Evolutionary conservation across 2,888 invertebrate genomes (phyloP), one percentile per base, ranked within the genome.

Genomic region (Ormyrus rosae): DNA sequence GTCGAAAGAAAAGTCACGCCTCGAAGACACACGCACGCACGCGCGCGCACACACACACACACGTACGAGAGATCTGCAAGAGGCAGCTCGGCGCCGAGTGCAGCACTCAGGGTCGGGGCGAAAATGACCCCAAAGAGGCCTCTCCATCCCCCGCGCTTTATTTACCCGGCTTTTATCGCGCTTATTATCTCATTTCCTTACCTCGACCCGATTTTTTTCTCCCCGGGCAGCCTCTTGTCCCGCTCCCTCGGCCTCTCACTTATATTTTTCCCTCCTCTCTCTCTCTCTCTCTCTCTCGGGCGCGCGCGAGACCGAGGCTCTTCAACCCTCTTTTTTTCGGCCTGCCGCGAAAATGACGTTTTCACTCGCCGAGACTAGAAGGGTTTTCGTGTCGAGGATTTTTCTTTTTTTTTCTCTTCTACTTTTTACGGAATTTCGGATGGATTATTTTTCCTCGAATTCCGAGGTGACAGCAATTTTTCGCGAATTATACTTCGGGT

Each of bases 171-270:
- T 74, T 81, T 78, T 78, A 81, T 81, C 78, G 65, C 75, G 61
- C 78, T 81, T 78, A 79, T 81, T 81, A 81, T 81, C 81, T 67
- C 75, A 76, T 81, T 81, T 81, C 71, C 78, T 70, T 74, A 56
- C 80, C 80, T 73, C 72, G 77, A 77, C 76, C 80, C 73, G 68
- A 71, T 81, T 81, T 80, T 68, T 19, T 19, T 19, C 19, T 9
- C 9, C 50, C 67, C 4, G 51, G 50, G 45, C 4, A 4, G 34
- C 34, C 34, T 19, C 60, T 60, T 56, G 10, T 60, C 48, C 34
- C 60, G 11, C 19, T 11, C 58, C 46, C 51, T 11, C 55, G 46
- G 45, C 55, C 63, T 56, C 64, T 56, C 50, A 45, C 63, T 73
- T 70, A 65, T 6, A 9, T 58, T 63, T 46, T 72, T 56, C 50